These are phyloP conservation scores for Periparus ater DNA, from an alignment of 2,797 vertebrate genomes.

Conservation along the genomic window DNA sequence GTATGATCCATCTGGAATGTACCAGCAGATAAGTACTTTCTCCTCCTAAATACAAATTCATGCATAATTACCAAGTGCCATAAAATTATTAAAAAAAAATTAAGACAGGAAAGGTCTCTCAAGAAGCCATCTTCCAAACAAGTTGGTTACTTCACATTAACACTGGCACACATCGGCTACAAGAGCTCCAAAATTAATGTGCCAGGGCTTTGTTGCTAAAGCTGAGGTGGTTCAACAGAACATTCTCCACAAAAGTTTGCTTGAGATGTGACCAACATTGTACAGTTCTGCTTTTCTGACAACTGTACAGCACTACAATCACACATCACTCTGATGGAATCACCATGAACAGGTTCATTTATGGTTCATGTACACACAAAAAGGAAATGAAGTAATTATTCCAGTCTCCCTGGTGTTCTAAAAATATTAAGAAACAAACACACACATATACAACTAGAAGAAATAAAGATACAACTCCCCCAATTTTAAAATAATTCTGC, in stretches of 20 bases:
- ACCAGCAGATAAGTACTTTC: slow-evolving; percentile 58
- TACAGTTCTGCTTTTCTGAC: background rate
- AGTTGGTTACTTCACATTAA: background rate
- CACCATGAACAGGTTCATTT: background rate
- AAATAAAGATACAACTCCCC: background rate
- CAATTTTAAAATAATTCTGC: background rate
- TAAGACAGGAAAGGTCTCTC: background rate
- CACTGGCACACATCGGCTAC: background rate
- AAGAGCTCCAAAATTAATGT: background rate
- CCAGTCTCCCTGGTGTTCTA: background rate
- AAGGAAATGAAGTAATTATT: background rate
- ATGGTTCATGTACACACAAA: background rate
- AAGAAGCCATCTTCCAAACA: background rate
- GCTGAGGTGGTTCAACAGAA: background rate
- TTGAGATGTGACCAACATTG: background rate
- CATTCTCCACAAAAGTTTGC: background rate
- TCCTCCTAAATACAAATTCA: slow-evolving; percentile 53
- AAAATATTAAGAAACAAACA: background rate
- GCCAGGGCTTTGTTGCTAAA: background rate
- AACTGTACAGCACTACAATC: background rate
- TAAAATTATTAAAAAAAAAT: background rate
- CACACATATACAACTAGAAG: background rate
- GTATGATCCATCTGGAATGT: slow-evolving; percentile 71
- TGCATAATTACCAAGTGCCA: background rate
- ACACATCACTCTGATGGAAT: background rate